phyloP scores from a whole-genome alignment of 2,888 invertebrate genomes.

The Timandra comae region DNA sequence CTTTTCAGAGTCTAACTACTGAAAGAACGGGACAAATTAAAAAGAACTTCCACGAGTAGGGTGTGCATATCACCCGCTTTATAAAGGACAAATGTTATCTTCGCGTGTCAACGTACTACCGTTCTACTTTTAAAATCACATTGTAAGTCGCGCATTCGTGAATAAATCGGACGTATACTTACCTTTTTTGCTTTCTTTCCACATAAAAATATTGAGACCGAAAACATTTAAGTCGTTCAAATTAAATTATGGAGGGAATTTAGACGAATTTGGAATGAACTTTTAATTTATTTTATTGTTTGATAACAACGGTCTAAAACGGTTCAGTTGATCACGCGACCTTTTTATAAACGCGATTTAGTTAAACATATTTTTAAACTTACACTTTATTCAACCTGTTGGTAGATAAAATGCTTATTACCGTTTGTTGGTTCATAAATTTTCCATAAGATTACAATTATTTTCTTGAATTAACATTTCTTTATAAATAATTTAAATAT shows the following conservation, averaged over 20 bases:
- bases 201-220: conserved; percentile 6
- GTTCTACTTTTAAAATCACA: neutral
- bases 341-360: conserved; percentile 4
- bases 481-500: no score
- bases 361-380: neutral
- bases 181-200: conserved; percentile 3
- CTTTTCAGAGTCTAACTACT: conserved; percentile 39
- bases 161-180: conserved; percentile 1
- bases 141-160: neutral
- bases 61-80: conserved; percentile 20
- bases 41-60: conserved; percentile 42
- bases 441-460: no score
- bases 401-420: no score
- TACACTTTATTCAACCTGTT: neutral
- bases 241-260: conserved; percentile 4
- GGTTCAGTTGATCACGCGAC: conserved; percentile 12
- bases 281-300: conserved; percentile 13
- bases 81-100: neutral
- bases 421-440: no score
- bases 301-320: conserved; percentile 9
- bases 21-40: conserved; percentile 52
- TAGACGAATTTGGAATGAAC: conserved; percentile 5
- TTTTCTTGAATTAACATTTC: no score
- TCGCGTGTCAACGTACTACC: neutral
- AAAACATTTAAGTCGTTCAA: conserved; percentile 6